A percentile compares a stretch with the other conserved stretches of the same genome.
These are phyloP conservation scores for Lagodon rhomboides DNA, from an alignment of 2,797 vertebrate species.

Conservation along the genomic window DNA sequence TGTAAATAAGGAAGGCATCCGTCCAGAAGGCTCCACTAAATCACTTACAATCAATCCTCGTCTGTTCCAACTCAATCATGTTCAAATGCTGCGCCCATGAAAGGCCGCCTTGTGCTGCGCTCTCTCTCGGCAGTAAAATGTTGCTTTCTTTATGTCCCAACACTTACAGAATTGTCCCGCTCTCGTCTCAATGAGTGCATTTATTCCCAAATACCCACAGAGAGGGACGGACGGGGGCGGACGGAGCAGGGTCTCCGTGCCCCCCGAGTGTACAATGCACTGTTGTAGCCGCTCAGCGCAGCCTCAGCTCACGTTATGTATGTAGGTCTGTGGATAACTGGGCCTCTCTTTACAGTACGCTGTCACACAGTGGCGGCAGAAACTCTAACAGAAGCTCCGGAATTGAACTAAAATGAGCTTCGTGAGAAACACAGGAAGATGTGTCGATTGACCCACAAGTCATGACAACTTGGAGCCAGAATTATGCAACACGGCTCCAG, in stretches of 20 bases:
- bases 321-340: constrained; percentile 5
- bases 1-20: constrained; percentile 70
- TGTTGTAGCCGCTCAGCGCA: constrained; percentile 69
- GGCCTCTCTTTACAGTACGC: constrained; percentile 29
- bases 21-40: constrained; percentile 61
- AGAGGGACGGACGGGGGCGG: constrained; percentile 62
- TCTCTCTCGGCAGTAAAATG: constrained; percentile 78
- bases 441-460: background rate
- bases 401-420: background rate
- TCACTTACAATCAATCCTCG: constrained; percentile 73
- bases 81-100: constrained; percentile 74
- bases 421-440: background rate
- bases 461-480: background rate
- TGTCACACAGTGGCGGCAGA: background rate
- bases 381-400: background rate
- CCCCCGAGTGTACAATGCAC: constrained; percentile 76
- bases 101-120: constrained; percentile 81
- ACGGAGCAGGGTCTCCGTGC: constrained; percentile 43
- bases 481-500: constrained; percentile 1
- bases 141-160: constrained; percentile 86
- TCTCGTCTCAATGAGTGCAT: constrained; percentile 81
- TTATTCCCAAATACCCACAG: constrained; percentile 81
- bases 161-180: constrained; percentile 84
- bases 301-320: constrained; percentile 6
- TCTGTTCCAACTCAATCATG: constrained; percentile 75